Percentiles rank a stretch among this genome's conserved stretches.
Conservation (phyloP, 2,888 invertebrate genomes). For the Hetaerina titia region DNA sequence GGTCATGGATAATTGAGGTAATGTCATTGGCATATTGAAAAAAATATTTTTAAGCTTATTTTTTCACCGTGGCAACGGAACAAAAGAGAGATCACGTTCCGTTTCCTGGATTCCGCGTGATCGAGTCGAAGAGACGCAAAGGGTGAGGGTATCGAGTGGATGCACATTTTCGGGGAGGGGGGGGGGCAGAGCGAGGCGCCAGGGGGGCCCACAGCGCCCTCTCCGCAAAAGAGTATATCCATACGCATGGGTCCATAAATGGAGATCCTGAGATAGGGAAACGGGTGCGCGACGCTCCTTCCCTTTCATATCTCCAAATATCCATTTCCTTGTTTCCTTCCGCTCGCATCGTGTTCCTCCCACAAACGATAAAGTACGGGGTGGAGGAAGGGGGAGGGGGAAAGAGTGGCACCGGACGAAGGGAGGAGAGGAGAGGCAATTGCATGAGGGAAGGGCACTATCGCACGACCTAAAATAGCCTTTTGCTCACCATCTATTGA, state of each 20-base stretch:
- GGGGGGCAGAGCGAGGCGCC: background rate
- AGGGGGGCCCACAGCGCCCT: background rate
- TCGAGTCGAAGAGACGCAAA: background rate
- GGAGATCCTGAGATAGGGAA: constrained; percentile 34
- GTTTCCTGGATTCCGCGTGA: background rate
- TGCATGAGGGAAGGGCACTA: too few species aligned
- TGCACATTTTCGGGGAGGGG: background rate
- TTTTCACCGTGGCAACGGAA: too few species aligned
- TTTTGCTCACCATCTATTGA: background rate
- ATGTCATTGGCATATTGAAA: too few species aligned
- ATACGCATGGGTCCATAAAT: constrained; percentile 37
- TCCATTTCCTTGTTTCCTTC: background rate
- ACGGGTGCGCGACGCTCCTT: background rate
- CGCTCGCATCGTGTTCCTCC: constrained; percentile 8
- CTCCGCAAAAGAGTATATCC: background rate
- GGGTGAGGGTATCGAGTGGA: background rate
- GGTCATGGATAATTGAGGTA: too few species aligned
- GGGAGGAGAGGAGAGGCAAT: background rate
- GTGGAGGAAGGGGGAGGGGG: background rate
- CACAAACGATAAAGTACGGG: background rate
- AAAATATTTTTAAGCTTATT: too few species aligned
- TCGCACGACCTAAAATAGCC: background rate
- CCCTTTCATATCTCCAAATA: constrained; percentile 19
- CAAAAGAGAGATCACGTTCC: background rate
- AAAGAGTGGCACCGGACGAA: background rate